Conservation (phyloP, 2,888 invertebrate genomes). For the Rhingia campestris region DNA sequence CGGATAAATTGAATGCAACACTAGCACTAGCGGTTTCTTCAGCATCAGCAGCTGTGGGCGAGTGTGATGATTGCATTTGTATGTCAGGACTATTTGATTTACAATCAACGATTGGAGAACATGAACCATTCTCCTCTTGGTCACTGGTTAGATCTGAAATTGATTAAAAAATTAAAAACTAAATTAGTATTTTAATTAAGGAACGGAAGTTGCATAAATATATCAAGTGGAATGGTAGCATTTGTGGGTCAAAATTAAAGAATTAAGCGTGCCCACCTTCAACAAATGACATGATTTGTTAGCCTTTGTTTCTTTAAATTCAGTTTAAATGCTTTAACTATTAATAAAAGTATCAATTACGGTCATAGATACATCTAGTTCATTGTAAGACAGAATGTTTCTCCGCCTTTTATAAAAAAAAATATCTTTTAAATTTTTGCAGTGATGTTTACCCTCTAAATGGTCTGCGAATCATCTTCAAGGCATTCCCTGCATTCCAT, state of each 20-base stretch:
- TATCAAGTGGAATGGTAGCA: neutral
- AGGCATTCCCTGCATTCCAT: conserved; percentile 45
- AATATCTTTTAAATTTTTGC: neutral
- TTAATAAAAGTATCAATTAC: too few species aligned
- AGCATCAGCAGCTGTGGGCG: conserved; percentile 58
- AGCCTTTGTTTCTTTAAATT: too few species aligned
- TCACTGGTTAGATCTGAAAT: conserved; percentile 81
- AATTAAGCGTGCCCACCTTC: too few species aligned
- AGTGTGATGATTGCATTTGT: conserved; percentile 67
- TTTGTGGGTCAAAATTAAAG: too few species aligned
- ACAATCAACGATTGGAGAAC: conserved; percentile 79
- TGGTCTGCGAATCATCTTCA: conserved; percentile 26
- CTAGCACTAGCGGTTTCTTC: conserved; percentile 61
- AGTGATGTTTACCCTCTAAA: conserved; percentile 1
- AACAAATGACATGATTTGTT: too few species aligned
- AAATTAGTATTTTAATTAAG: neutral
- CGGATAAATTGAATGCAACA: conserved; percentile 65
- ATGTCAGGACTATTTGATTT: conserved; percentile 66
- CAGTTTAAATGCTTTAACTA: too few species aligned
- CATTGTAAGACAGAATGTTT: too few species aligned
- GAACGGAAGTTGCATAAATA: neutral
- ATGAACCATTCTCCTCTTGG: conserved; percentile 82
- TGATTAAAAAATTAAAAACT: conserved; percentile 2
- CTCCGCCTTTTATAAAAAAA: too few species aligned
- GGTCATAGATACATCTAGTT: too few species aligned